Evolutionary conservation across 2,888 invertebrate species (phyloP).

Genomic region (Ypsolopha scabrella): DNA sequence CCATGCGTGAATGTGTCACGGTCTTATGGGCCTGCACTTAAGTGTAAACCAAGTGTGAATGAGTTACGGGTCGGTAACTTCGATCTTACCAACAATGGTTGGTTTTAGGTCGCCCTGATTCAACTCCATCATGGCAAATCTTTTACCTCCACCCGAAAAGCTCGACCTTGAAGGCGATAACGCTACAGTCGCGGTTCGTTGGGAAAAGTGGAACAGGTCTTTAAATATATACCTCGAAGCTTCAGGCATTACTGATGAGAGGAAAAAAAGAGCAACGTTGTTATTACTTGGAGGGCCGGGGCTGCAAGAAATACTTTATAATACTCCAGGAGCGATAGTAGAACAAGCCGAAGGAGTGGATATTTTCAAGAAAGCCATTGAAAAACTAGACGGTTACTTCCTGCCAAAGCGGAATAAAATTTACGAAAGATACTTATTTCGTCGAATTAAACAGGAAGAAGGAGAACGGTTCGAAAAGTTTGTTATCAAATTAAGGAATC

Average conservation of each 20-base stretch:
- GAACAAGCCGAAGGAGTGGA: slow-evolving; percentile 4
- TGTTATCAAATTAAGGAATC: slow-evolving; percentile 18
- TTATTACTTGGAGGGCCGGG: slow-evolving; percentile 14
- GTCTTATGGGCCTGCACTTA: too few relatives aligned
- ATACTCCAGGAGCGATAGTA: slow-evolving; percentile 15
- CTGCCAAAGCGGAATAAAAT: slow-evolving; percentile 22
- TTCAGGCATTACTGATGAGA: too few relatives aligned
- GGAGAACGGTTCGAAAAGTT: slow-evolving; percentile 22
- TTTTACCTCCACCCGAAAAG: not conserved
- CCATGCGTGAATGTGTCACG: too few relatives aligned
- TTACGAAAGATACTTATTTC: slow-evolving; percentile 13
- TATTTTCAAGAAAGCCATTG: slow-evolving; percentile 10
- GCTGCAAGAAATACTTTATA: slow-evolving; percentile 20
- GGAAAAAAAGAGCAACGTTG: slow-evolving; percentile 17
- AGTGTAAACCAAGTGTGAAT: too few relatives aligned
- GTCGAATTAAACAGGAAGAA: slow-evolving; percentile 17
- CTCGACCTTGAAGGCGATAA: slow-evolving; percentile 18
- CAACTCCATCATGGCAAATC: not conserved
- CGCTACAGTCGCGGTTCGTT: slow-evolving; percentile 15
- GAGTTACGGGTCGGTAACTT: too few relatives aligned
- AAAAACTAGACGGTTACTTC: slow-evolving; percentile 17
- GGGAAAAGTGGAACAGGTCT: too few relatives aligned
- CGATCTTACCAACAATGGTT: too few relatives aligned
- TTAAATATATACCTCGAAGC: too few relatives aligned
- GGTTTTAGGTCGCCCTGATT: slow-evolving; percentile 1